phyloP scores from a whole-genome alignment of 2,797 vertebrate genomes.

The Arvicola amphibius region DNA sequence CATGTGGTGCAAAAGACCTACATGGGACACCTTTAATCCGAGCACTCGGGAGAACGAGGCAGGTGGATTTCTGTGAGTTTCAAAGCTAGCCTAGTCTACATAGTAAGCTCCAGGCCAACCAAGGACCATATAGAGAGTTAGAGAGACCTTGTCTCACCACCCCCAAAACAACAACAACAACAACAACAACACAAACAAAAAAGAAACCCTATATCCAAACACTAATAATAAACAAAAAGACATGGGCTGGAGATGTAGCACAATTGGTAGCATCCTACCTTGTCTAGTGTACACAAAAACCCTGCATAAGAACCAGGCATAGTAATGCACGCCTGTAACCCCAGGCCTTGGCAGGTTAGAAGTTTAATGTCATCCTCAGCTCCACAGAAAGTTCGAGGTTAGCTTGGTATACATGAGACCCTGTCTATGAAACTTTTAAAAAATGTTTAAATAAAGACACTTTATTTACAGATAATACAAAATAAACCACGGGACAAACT shows the following conservation, averaged over 20 bases:
- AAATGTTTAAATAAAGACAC: constrained; percentile 70
- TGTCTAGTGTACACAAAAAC: neutral
- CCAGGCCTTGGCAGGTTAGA: neutral
- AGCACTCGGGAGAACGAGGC: neutral
- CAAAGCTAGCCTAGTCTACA: neutral
- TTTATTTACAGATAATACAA: constrained; percentile 95
- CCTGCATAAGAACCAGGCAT: neutral
- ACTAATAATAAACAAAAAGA: neutral
- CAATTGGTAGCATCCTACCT: neutral
- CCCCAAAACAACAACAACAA: neutral
- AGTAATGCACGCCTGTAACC: neutral
- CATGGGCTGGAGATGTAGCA: neutral
- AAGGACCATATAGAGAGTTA: neutral
- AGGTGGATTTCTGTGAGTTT: neutral
- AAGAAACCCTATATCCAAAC: neutral
- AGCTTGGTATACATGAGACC: neutral
- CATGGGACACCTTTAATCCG: neutral
- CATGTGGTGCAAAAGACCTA: neutral
- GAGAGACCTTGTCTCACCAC: neutral
- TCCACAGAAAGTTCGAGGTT: neutral
- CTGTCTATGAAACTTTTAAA: neutral
- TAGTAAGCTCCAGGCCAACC: neutral
- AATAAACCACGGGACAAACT: constrained; percentile 79
- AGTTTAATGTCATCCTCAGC: neutral
- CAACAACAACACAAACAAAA: neutral